These are phyloP conservation scores for Drosophila nebulosa DNA, from an alignment of 1,140 invertebrate genomes.

Conservation along the genomic window DNA sequence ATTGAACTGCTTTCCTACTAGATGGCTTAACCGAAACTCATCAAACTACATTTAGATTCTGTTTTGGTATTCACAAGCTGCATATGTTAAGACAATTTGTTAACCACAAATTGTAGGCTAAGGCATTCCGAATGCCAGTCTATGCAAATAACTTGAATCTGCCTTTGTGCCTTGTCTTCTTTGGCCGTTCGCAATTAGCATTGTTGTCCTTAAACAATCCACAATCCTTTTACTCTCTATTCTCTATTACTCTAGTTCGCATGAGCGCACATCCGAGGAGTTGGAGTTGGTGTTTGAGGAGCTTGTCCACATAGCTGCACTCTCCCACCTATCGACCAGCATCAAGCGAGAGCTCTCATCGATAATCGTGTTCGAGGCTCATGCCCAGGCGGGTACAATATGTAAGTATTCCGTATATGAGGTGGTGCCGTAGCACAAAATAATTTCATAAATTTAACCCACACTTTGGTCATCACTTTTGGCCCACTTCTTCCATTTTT, in stretches of 20 bases:
- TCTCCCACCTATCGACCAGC: slow-evolving; percentile 91
- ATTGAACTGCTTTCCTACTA: background rate
- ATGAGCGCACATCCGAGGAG: slow-evolving; percentile 90
- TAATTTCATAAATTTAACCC: slow-evolving; percentile 6
- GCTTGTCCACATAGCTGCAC: slow-evolving; percentile 90
- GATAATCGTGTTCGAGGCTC: slow-evolving; percentile 91
- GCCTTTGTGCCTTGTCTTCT: slow-evolving; percentile 10
- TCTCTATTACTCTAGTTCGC: slow-evolving; percentile 82
- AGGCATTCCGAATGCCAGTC: background rate
- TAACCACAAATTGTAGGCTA: background rate
- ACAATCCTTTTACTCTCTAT: background rate
- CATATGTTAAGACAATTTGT: background rate
- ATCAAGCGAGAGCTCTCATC: slow-evolving; percentile 91
- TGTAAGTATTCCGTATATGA: slow-evolving; percentile 83
- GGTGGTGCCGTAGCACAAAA: background rate
- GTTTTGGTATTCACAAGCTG: background rate
- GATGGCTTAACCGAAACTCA: background rate
- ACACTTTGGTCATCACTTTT: background rate
- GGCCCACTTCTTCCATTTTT: background rate
- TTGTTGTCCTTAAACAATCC: background rate
- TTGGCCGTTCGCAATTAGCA: slow-evolving; percentile 7
- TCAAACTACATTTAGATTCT: background rate
- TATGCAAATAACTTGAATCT: slow-evolving; percentile 16
- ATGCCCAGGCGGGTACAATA: slow-evolving; percentile 89
- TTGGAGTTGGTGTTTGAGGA: slow-evolving; percentile 93